Evolutionary conservation across 2,113 vertebrate genomes (phyloP).

Genomic region (Hemiscyllium ocellatum): DNA sequence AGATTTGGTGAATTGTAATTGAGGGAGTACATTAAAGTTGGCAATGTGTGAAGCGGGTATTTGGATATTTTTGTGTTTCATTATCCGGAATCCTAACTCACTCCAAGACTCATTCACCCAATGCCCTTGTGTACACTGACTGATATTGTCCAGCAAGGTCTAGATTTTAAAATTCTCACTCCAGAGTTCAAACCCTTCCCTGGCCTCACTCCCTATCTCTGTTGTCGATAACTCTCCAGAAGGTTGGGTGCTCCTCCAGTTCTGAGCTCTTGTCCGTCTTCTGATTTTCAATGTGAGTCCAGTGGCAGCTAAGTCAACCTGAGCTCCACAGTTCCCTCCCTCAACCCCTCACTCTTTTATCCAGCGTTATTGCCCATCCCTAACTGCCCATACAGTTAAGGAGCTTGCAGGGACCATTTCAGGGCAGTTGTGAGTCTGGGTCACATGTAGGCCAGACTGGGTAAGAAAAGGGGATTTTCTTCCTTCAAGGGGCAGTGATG

Average conservation of each 20-base stretch:
- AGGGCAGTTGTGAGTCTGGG: too few species aligned
- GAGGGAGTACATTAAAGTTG: neutral
- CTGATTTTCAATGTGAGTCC: neutral
- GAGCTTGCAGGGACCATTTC: too few species aligned
- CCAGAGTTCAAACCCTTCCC: neutral
- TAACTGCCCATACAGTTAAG: too few species aligned
- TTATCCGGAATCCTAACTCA: neutral
- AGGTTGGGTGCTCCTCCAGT: neutral
- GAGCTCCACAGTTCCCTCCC: neutral
- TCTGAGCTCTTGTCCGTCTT: neutral
- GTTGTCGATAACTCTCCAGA: neutral
- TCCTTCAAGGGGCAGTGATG: too few species aligned
- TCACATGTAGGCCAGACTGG: too few species aligned
- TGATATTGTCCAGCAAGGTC: neutral
- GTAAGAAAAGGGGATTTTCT: too few species aligned
- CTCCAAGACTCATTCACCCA: neutral
- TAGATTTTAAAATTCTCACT: neutral
- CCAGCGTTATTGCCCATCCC: too few species aligned
- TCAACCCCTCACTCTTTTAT: neutral
- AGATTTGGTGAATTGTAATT: slow-evolving; percentile 10
- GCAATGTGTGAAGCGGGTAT: neutral
- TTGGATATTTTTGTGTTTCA: neutral
- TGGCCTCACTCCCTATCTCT: neutral
- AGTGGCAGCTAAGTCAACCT: neutral
- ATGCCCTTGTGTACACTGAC: neutral